phyloP scores from a whole-genome alignment of 2,113 vertebrate species.

The Istiophorus platypterus region DNA sequence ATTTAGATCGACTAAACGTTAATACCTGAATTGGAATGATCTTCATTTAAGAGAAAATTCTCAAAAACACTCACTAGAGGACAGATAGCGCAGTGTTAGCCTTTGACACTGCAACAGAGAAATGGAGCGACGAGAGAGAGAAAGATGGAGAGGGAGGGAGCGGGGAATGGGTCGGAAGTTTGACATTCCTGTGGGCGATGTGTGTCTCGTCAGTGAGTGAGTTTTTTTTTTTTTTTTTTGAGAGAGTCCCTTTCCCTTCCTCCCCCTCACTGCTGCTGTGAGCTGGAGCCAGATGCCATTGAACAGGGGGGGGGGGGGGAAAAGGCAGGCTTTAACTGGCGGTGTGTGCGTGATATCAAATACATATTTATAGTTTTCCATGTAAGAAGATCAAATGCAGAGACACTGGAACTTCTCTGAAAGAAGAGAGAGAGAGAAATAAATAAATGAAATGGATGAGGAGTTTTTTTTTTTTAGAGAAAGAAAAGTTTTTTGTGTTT shows the following conservation, averaged over 20 bases:
- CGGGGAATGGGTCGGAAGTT: constrained; percentile 73
- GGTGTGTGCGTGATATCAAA: constrained; percentile 76
- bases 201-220: constrained; percentile 81
- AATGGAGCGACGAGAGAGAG: constrained; percentile 63
- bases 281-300: constrained; percentile 80
- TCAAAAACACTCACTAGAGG: constrained; percentile 42
- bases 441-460: constrained; percentile 75
- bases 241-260: too few species aligned
- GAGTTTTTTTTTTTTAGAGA: constrained; percentile 70
- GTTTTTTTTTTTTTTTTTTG: too few species aligned
- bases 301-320: constrained; percentile 79
- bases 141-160: constrained; percentile 65
- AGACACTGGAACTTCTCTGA: constrained; percentile 54
- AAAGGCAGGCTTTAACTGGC: constrained; percentile 82
- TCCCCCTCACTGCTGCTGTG: too few species aligned
- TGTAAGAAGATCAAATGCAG: constrained; percentile 78
- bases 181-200: constrained; percentile 85
- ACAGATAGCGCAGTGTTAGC: constrained; percentile 53
- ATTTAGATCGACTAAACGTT: constrained; percentile 12
- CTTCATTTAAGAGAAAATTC: constrained; percentile 7
- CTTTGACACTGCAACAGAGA: constrained; percentile 68
- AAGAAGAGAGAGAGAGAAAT: constrained; percentile 64
- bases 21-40: not conserved
- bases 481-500: constrained; percentile 66
- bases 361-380: constrained; percentile 77